phyloP scores from a whole-genome alignment of 2,113 vertebrate genomes.

The Fulmarus glacialis region DNA sequence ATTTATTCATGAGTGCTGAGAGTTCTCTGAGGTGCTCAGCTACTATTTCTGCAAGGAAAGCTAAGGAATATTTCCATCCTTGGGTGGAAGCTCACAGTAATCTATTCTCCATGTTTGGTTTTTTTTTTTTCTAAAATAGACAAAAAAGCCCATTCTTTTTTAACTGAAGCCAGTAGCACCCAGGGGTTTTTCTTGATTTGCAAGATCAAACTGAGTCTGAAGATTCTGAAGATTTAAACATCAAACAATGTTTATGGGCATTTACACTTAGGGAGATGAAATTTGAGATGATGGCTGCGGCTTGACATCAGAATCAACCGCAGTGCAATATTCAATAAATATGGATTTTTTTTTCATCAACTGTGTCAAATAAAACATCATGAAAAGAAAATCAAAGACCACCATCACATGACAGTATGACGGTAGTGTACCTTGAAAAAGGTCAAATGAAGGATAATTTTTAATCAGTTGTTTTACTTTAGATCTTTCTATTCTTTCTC shows the following conservation, averaged over 20 bases:
- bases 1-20: not conserved
- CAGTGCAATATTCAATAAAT: conserved; percentile 24
- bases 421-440: not conserved
- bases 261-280: not conserved
- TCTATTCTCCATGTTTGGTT: not conserved
- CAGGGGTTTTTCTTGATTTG: not conserved
- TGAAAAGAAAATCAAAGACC: conserved; percentile 54
- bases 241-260: not conserved
- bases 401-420: not conserved
- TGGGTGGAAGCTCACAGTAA: not conserved
- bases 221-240: not conserved
- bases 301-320: not conserved
- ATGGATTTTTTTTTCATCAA: conserved; percentile 53
- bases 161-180: not conserved
- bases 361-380: conserved; percentile 34
- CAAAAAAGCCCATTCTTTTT: not conserved
- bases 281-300: not conserved
- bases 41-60: not conserved
- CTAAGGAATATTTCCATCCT: not conserved
- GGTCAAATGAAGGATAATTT: not conserved
- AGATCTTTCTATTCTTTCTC: not conserved
- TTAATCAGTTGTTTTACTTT: not conserved
- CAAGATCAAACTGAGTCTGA: not conserved
- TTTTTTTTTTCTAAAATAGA: not conserved
- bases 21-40: not conserved